Conservation (phyloP, 2,113 vertebrate species). For the Clarias gariepinus region DNA sequence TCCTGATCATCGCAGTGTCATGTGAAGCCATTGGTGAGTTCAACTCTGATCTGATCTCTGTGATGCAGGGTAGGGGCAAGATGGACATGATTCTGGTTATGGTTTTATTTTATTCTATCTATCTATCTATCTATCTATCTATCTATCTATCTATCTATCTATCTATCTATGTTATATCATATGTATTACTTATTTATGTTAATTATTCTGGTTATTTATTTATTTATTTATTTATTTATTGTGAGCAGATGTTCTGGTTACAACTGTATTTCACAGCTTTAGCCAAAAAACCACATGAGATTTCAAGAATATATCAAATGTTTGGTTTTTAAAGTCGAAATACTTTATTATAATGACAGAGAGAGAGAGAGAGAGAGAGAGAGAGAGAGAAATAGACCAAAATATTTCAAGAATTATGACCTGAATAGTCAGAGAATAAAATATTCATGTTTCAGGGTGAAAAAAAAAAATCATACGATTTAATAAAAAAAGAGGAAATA, state of each 20-base stretch:
- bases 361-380: neutral
- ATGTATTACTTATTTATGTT: neutral
- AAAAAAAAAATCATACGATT: neutral
- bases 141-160: too few relatives aligned
- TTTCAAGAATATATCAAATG: neutral
- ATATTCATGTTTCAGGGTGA: too few relatives aligned
- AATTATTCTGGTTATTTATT: neutral
- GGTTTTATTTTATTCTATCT: neutral
- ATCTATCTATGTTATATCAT: too few relatives aligned
- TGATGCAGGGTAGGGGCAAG: neutral
- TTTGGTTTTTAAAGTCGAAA: too few relatives aligned
- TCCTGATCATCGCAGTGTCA: neutral
- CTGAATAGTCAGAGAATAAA: neutral
- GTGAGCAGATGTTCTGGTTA: neutral
- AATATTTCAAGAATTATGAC: neutral
- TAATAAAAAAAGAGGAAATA: neutral
- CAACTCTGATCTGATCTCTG: neutral
- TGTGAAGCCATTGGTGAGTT: constrained; percentile 18
- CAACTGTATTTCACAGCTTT: too few relatives aligned
- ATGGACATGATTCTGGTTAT: too few relatives aligned
- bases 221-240: neutral
- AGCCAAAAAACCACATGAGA: neutral
- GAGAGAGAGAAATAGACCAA: neutral
- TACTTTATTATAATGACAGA: neutral
- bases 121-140: neutral